Conservation (phyloP, 2,113 vertebrate species). For the Callorhinus ursinus region DNA sequence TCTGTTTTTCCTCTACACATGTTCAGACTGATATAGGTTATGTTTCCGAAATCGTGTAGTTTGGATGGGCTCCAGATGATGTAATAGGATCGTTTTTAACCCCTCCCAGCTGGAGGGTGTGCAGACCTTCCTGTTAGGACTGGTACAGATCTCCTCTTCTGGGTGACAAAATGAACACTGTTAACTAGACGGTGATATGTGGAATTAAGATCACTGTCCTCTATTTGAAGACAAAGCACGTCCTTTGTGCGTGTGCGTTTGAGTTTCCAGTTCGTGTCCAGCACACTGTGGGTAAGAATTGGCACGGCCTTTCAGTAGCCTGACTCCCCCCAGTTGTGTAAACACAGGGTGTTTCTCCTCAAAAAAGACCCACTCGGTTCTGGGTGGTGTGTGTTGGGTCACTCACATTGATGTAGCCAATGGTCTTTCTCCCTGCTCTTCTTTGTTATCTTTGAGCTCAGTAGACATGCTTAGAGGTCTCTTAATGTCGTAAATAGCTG, state of each 20-base stretch:
- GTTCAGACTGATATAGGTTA: constrained; percentile 76
- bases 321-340: not conserved
- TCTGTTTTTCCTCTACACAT: constrained; percentile 75
- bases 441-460: not conserved
- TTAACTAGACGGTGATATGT: not conserved
- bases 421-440: not conserved
- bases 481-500: not conserved
- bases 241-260: not conserved
- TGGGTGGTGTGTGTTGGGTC: not conserved
- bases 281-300: not conserved
- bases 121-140: constrained; percentile 53
- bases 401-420: not conserved
- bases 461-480: not conserved
- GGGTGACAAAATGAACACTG: not conserved
- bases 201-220: not conserved
- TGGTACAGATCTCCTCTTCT: not conserved
- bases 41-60: constrained; percentile 71
- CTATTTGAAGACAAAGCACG: constrained; percentile 1
- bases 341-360: not conserved
- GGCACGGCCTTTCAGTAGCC: not conserved
- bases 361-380: not conserved
- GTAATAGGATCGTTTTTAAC: constrained; percentile 76
- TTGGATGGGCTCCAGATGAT: constrained; percentile 80
- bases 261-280: not conserved
- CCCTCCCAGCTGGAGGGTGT: constrained; percentile 57